Evolutionary conservation across 1,140 invertebrate genomes (phyloP).

Genomic region (honey bee (Apis mellifera)): Amel_HAv3.1 CM009931.2:12181501-12182000

Average conservation of each 20-base stretch:
- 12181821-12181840: constrained; percentile 77
- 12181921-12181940: no score
- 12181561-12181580: constrained; percentile 75
- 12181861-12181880: constrained; percentile 61
- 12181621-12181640: constrained; percentile 75
- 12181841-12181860: constrained; percentile 72
- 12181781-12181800: constrained; percentile 77
- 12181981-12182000: no score
- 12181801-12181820: constrained; percentile 78
- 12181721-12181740: constrained; percentile 65
- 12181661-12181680: constrained; percentile 79
- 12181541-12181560: constrained; percentile 76
- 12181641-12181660: constrained; percentile 79
- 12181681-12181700: constrained; percentile 76
- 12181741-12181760: constrained; percentile 75
- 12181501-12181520: constrained; percentile 77
- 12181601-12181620: constrained; percentile 54
- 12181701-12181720: constrained; percentile 71
- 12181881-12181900: neutral
- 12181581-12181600: constrained; percentile 62
- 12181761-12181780: constrained; percentile 75
- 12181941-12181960: no score
- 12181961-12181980: no score
- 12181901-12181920: no score
- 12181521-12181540: constrained; percentile 77